Evolutionary conservation across 2,888 invertebrate species (phyloP).

Genomic region (Mechanitis messenoides): DNA sequence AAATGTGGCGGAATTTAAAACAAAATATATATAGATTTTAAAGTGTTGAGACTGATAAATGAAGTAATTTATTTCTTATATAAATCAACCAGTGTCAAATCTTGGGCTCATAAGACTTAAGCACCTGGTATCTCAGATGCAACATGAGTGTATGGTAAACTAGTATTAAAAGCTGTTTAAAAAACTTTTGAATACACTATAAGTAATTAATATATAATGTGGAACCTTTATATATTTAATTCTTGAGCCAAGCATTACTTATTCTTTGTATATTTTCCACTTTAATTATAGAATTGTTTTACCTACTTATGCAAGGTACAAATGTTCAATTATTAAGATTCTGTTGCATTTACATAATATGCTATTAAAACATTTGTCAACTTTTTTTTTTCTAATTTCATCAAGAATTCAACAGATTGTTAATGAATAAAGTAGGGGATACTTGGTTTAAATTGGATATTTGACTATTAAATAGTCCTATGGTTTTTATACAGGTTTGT

Average conservation of each 20-base stretch:
- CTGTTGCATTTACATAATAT: no score
- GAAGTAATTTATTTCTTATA: slow-evolving; percentile 73
- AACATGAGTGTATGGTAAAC: slow-evolving; percentile 38
- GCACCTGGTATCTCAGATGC: slow-evolving; percentile 58
- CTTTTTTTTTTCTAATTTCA: no score
- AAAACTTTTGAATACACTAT: slow-evolving; percentile 12
- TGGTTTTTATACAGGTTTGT: no score
- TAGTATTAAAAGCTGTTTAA: slow-evolving; percentile 11
- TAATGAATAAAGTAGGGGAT: no score
- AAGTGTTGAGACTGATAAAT: slow-evolving; percentile 74
- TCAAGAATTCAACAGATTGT: no score
- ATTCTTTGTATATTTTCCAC: slow-evolving; percentile 31
- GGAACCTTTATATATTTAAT: slow-evolving; percentile 12
- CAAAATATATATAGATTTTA: slow-evolving; percentile 69
- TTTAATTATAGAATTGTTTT: not conserved
- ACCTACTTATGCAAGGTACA: no score
- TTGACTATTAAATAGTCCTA: no score
- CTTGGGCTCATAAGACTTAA: slow-evolving; percentile 38
- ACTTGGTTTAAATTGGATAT: no score
- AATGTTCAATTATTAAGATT: no score
- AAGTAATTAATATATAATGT: slow-evolving; percentile 10
- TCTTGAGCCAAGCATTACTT: slow-evolving; percentile 36
- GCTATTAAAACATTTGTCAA: no score
- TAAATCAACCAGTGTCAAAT: slow-evolving; percentile 73
- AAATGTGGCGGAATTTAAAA: slow-evolving; percentile 58